Evolutionary conservation across 2,888 invertebrate species (phyloP).

Genomic region (Lasioglossum marginatum): DNA sequence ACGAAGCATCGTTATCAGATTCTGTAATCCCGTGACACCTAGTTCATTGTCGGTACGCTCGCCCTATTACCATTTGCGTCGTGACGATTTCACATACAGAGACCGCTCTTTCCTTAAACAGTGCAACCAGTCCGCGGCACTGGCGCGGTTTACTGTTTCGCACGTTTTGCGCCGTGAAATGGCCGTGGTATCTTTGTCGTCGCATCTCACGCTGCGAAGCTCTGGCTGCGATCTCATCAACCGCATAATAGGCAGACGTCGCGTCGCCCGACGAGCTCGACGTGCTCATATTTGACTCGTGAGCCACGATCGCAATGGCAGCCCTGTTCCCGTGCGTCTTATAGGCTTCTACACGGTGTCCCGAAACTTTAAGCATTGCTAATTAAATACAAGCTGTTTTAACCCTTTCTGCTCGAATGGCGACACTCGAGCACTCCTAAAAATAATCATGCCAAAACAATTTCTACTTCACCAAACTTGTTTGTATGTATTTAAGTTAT

Average conservation of each 20-base stretch:
- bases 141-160: conserved; percentile 39
- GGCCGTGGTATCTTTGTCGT: conserved; percentile 41
- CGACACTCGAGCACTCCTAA: too few species aligned
- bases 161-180: conserved; percentile 42
- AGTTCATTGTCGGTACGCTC: conserved; percentile 26
- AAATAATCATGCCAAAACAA: too few species aligned
- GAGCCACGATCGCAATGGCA: conserved; percentile 21
- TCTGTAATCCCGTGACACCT: conserved; percentile 12
- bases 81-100: conserved; percentile 34
- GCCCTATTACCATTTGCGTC: conserved; percentile 43
- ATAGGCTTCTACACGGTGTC: conserved; percentile 13
- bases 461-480: too few species aligned
- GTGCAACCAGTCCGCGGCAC: conserved; percentile 29
- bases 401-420: too few species aligned
- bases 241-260: conserved; percentile 57
- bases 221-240: conserved; percentile 57
- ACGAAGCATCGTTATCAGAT: not conserved
- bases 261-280: conserved; percentile 43
- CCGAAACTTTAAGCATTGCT: not conserved
- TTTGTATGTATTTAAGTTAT: too few species aligned
- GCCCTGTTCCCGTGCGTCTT: conserved; percentile 17
- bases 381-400: not conserved
- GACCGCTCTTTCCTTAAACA: conserved; percentile 42
- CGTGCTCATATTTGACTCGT: conserved; percentile 57
- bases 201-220: conserved; percentile 50